Conservation (phyloP, 2,797 vertebrate species). For the Danio tinwini region DNA sequence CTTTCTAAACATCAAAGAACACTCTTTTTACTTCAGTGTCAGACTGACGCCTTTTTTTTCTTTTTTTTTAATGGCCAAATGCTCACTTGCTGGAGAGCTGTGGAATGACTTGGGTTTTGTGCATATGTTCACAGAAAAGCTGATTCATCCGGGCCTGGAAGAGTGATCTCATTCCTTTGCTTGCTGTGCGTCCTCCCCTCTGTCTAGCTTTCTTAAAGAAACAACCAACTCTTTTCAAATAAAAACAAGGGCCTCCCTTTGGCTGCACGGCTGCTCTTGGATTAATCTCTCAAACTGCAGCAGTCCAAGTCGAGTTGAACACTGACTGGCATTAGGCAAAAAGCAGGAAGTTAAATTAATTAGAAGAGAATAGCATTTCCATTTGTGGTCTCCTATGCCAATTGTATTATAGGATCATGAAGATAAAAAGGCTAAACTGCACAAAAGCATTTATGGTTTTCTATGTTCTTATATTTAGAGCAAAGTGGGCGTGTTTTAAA, state of each 20-base stretch:
- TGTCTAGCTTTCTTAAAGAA: slow-evolving; percentile 67
- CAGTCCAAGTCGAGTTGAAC: not conserved
- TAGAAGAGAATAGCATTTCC: not conserved
- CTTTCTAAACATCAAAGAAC: not conserved
- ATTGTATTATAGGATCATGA: not conserved
- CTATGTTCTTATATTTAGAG: not conserved
- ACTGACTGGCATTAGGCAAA: not conserved
- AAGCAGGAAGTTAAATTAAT: slow-evolving; percentile 3
- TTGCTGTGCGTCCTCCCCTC: slow-evolving; percentile 40
- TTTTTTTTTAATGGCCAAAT: not conserved
- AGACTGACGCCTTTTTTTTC: slow-evolving; percentile 20
- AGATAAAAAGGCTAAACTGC: not conserved
- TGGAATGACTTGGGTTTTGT: slow-evolving; percentile 17
- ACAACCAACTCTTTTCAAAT: slow-evolving; percentile 73
- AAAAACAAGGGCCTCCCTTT: slow-evolving; percentile 74
- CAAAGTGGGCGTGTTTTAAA: slow-evolving; percentile 18
- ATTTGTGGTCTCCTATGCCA: not conserved
- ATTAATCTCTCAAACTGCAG: slow-evolving; percentile 58
- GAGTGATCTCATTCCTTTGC: slow-evolving; percentile 76
- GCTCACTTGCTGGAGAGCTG: slow-evolving; percentile 8
- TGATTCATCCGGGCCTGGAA: slow-evolving; percentile 77
- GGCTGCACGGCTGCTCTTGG: slow-evolving; percentile 44
- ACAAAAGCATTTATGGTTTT: not conserved
- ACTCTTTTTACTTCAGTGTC: not conserved
- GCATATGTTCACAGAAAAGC: slow-evolving; percentile 68